These are phyloP conservation scores for Agriopis leucophaearia DNA, from an alignment of 2,888 invertebrate genomes.

Conservation along the genomic window DNA sequence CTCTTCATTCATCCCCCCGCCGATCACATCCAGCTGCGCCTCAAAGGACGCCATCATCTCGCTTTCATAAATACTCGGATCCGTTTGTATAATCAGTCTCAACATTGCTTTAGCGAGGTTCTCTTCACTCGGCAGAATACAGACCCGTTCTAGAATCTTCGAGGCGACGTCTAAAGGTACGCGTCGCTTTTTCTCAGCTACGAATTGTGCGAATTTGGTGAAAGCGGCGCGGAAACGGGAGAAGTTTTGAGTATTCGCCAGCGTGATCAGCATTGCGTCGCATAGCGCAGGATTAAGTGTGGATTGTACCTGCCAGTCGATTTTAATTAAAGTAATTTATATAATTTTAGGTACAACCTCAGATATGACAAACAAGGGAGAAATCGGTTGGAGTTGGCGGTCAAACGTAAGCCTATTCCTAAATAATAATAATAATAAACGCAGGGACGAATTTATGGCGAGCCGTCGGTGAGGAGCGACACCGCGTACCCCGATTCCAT, in stretches of 20 bases:
- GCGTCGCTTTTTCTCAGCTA: constrained; percentile 52
- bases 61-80: constrained; percentile 57
- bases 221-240: constrained; percentile 71
- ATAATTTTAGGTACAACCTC: no score
- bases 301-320: background rate
- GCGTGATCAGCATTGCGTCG: constrained; percentile 63
- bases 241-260: constrained; percentile 74
- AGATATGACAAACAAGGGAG: no score
- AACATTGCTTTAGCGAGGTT: constrained; percentile 58
- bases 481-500: no score
- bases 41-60: constrained; percentile 62
- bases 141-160: constrained; percentile 69
- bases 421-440: no score
- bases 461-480: no score
- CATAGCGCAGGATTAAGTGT: background rate
- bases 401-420: no score
- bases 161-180: constrained; percentile 58
- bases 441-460: no score
- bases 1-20: constrained; percentile 50
- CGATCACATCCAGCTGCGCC: constrained; percentile 50
- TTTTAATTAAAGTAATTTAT: background rate
- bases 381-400: no score
- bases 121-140: constrained; percentile 68
- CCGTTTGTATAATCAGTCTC: constrained; percentile 62
- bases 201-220: constrained; percentile 63